Evolutionary conservation across 2,888 invertebrate genomes (phyloP).

Genomic region (Strigamia maritima): DNA sequence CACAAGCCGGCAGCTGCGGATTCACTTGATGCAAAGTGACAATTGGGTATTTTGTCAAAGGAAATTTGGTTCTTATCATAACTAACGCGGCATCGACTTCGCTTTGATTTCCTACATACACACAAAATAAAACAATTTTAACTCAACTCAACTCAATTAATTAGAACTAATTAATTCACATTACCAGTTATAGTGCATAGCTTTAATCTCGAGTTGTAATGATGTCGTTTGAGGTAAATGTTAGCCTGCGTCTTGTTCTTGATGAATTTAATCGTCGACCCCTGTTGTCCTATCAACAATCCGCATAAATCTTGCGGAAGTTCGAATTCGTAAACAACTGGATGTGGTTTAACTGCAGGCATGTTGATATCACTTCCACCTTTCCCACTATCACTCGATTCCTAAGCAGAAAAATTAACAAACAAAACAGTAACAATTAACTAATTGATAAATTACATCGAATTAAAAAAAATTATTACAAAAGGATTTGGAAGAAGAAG

Average conservation of each 20-base stretch:
- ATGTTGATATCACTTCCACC: conserved; percentile 64
- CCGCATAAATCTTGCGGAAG: conserved; percentile 66
- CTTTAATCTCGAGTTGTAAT: conserved; percentile 69
- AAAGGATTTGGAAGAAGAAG: too few species aligned
- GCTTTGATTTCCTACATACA: conserved; percentile 62
- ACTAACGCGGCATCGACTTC: conserved; percentile 78
- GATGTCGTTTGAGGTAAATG: conserved; percentile 74
- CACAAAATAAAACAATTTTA: not conserved
- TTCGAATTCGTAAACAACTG: conserved; percentile 51
- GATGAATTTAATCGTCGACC: conserved; percentile 72
- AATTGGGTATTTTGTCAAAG: conserved; percentile 72
- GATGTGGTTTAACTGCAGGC: conserved; percentile 13
- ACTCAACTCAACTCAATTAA: not conserved
- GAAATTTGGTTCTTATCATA: conserved; percentile 81
- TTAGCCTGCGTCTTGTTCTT: conserved; percentile 74
- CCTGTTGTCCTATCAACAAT: conserved; percentile 78
- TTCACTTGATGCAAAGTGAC: conserved; percentile 67
- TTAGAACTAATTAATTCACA: conserved; percentile 25
- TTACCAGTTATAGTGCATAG: conserved; percentile 79
- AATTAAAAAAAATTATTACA: too few species aligned
- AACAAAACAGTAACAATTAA: not conserved
- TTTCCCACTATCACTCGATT: conserved; percentile 79
- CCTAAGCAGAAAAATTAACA: conserved; percentile 53
- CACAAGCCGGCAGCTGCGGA: not conserved
- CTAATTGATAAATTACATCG: too few species aligned